phyloP scores from a whole-genome alignment of 2,113 vertebrate species.

The Lota lota region DNA sequence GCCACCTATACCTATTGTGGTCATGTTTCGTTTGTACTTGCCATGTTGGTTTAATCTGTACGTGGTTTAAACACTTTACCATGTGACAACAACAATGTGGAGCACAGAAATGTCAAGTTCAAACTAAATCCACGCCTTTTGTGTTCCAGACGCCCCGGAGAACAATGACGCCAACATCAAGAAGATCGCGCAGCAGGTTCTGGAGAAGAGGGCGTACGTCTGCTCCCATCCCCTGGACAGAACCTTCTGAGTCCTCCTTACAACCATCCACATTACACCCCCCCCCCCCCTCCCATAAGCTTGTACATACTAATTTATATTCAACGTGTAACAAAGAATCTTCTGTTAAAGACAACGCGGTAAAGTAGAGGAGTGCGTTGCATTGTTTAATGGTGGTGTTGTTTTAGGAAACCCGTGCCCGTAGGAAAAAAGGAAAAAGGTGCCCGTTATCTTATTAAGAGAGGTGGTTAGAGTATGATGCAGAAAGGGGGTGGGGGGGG shows the following conservation, averaged over 20 bases:
- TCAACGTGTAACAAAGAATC: too few species aligned
- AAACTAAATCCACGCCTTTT: not conserved
- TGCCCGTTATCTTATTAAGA: constrained; percentile 16
- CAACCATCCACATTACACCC: not conserved
- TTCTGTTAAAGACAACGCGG: too few species aligned
- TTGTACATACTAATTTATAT: too few species aligned
- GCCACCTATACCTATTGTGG: constrained; percentile 10
- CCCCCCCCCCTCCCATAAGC: not conserved
- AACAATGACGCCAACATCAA: constrained; percentile 87
- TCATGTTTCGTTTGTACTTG: constrained; percentile 22
- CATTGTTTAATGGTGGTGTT: not conserved
- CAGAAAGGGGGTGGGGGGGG: too few species aligned
- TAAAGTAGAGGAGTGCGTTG: too few species aligned
- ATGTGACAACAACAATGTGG: constrained; percentile 4
- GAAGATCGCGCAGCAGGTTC: constrained; percentile 84
- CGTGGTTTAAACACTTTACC: constrained; percentile 10
- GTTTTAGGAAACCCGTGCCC: not conserved
- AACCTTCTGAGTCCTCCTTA: constrained; percentile 68
- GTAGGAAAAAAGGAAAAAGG: too few species aligned
- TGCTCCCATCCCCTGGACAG: constrained; percentile 91
- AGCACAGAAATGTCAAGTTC: constrained; percentile 7
- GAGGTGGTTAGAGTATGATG: not conserved
- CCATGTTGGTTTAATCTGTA: constrained; percentile 25
- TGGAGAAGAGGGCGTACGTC: constrained; percentile 83
- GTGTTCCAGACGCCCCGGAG: constrained; percentile 79